These are phyloP conservation scores for Temnopleurus reevesii DNA, from an alignment of 53 echinoderm and acorn worm species.

Conservation along the genomic window DNA sequence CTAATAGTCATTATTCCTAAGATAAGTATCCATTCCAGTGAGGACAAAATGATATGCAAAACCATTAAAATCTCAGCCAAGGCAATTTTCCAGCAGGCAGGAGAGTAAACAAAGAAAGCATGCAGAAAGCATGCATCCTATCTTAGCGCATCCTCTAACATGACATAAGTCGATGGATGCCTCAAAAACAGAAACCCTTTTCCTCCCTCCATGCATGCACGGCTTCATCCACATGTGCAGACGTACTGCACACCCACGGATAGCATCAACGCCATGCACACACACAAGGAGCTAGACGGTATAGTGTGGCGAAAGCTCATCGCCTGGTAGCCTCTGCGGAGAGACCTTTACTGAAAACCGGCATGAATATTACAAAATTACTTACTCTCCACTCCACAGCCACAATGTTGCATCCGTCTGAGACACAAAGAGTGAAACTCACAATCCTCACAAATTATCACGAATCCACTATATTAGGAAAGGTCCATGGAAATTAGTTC, in stretches of 20 bases:
- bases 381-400: neutral
- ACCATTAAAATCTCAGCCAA: neutral
- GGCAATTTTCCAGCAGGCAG: neutral
- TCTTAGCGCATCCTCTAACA: neutral
- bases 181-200: neutral
- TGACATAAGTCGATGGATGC: neutral
- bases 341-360: conserved; percentile 5
- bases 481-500: neutral
- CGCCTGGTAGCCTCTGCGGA: neutral
- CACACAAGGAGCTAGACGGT: neutral
- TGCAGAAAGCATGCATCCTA: neutral
- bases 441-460: neutral
- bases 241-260: too few relatives aligned
- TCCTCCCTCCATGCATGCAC: conserved; percentile 24
- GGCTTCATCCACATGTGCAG: conserved; percentile 7
- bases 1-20: too few relatives aligned
- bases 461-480: neutral
- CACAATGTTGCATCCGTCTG: neutral
- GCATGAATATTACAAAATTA: conserved; percentile 16
- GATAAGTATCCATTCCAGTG: too few relatives aligned
- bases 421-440: neutral
- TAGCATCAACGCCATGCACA: neutral
- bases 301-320: neutral
- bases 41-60: neutral
- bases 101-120: neutral